Percentiles rank a stretch among this genome's conserved stretches.
These are phyloP conservation scores for Kuschelorhynchus macadamiae DNA, from an alignment of 2,888 invertebrate genomes.

Conservation along the genomic window DNA sequence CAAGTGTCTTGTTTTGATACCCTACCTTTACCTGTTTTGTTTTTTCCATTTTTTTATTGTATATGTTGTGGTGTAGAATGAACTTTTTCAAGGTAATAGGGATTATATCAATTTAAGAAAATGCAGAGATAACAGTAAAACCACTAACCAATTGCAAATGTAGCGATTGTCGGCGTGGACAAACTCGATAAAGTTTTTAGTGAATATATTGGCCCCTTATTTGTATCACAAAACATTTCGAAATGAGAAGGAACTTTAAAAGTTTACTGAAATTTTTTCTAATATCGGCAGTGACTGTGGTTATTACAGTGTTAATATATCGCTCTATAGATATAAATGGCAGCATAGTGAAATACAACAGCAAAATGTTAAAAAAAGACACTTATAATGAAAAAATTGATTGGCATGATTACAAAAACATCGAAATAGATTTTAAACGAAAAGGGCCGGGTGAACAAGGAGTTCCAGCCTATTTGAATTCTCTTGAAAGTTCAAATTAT, in stretches of 20 bases:
- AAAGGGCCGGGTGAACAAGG: conserved; percentile 83
- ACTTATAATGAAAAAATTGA: conserved; percentile 74
- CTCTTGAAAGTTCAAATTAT: conserved; percentile 75
- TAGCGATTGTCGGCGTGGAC: conserved; percentile 3
- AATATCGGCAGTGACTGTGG: conserved; percentile 63
- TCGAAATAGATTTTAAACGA: conserved; percentile 75
- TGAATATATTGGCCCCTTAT: not conserved
- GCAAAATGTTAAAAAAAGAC: not conserved
- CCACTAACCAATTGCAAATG: not conserved
- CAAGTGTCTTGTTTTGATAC: too few species aligned
- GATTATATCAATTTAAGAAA: not conserved
- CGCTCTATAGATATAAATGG: conserved; percentile 47
- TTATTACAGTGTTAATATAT: conserved; percentile 65
- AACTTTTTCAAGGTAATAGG: not conserved
- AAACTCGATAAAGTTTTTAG: not conserved
- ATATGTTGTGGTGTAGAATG: not conserved
- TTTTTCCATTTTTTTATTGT: not conserved
- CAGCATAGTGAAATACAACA: too few species aligned
- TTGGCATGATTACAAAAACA: conserved; percentile 83
- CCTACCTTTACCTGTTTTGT: not conserved
- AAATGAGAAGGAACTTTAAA: conserved; percentile 66
- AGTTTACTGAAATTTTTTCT: conserved; percentile 64
- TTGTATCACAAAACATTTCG: not conserved
- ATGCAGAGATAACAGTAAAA: conserved; percentile 1
- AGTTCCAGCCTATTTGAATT: conserved; percentile 74